Percentiles rank a stretch among this genome's conserved stretches.
These are phyloP conservation scores for Chymomyza caudatula DNA, from an alignment of 2,888 invertebrate genomes.

Conservation along the genomic window DNA sequence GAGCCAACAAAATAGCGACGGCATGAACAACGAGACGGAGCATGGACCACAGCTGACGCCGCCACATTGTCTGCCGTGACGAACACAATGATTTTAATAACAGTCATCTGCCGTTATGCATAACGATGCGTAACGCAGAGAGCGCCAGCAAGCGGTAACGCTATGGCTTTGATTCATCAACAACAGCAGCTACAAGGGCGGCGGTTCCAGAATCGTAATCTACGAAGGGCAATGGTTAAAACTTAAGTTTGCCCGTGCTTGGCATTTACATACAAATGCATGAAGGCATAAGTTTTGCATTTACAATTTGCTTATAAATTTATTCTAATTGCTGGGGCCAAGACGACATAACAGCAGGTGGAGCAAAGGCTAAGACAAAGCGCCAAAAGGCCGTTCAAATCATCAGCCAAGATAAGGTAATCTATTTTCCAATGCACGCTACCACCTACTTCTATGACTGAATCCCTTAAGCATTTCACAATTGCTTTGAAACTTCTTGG, in stretches of 20 bases:
- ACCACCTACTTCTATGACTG: not conserved
- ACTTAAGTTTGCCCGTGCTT: constrained; percentile 48
- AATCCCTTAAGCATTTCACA: constrained; percentile 25
- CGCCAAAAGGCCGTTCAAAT: not conserved
- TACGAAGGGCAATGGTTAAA: constrained; percentile 18
- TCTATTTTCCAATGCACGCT: not conserved
- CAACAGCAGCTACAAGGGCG: constrained; percentile 13
- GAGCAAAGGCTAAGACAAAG: not conserved
- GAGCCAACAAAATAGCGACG: constrained; percentile 6
- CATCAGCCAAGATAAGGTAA: not conserved
- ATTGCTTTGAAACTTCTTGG: not conserved
- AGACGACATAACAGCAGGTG: constrained; percentile 39
- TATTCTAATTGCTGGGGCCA: constrained; percentile 64
- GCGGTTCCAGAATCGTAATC: not conserved
- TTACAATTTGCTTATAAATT: constrained; percentile 66
- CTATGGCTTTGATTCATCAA: constrained; percentile 72
- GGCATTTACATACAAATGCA: constrained; percentile 76
- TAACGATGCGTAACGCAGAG: constrained; percentile 74
- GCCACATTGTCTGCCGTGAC: not conserved
- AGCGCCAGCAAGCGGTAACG: constrained; percentile 45
- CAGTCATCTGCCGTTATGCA: constrained; percentile 72
- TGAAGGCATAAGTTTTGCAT: constrained; percentile 69
- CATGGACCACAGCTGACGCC: not conserved
- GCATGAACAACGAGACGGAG: not conserved
- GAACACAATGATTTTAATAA: constrained; percentile 58